Percentiles rank a stretch among this genome's conserved stretches.
phyloP scores from a whole-genome alignment of 2,113 vertebrate species.

The Chiloscyllium plagiosum region DNA sequence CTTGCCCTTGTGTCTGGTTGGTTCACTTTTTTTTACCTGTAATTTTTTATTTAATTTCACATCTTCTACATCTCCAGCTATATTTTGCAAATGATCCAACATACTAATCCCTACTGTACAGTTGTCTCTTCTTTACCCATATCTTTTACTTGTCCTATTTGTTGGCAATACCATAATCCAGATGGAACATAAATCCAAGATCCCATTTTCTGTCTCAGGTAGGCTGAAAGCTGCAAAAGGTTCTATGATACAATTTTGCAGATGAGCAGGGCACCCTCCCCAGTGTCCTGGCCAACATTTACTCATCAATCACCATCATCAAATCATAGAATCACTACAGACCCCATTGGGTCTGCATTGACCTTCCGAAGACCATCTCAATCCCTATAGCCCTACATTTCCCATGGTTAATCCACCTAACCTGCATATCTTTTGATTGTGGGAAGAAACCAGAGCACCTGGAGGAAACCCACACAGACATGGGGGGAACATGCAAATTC shows the following conservation, averaged over 20 bases:
- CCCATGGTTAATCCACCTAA: no score
- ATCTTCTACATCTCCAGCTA: neutral
- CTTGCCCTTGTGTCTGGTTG: conserved; percentile 39
- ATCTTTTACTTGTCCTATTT: neutral
- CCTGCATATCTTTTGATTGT: no score
- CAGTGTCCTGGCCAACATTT: neutral
- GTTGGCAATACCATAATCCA: neutral
- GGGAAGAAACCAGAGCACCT: no score
- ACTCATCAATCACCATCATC: neutral
- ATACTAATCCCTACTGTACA: neutral
- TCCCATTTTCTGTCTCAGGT: neutral
- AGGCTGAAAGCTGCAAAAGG: neutral
- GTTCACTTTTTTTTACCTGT: neutral
- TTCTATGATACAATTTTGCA: neutral
- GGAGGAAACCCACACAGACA: no score
- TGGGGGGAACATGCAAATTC: no score
- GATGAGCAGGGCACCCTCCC: neutral
- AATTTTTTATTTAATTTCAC: neutral
- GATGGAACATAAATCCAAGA: neutral
- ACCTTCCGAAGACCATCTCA: no score
- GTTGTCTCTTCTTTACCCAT: neutral
- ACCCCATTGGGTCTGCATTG: no score
- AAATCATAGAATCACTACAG: no score
- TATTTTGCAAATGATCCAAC: neutral
- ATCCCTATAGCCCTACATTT: no score